Conservation (phyloP, 2,797 vertebrate species). For the Carcharodon carcharias region DNA sequence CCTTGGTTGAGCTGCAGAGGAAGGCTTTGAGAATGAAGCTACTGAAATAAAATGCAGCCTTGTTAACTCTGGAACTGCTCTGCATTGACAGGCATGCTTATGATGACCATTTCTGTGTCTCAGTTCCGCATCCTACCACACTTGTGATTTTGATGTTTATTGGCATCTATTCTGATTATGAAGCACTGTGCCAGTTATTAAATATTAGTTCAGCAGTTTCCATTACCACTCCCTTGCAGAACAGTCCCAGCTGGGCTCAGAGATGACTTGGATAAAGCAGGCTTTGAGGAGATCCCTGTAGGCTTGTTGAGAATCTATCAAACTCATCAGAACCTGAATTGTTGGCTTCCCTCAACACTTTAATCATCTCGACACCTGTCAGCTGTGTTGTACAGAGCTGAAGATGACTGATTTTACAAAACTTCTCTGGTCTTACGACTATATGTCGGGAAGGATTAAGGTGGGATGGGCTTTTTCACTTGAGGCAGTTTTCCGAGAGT, state of each 20-base stretch:
- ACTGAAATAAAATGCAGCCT: not conserved
- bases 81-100: not conserved
- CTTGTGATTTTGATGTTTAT: not conserved
- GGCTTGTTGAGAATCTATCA: constrained; percentile 16
- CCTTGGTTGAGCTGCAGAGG: not conserved
- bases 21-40: no score
- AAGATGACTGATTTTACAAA: not conserved
- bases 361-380: constrained; percentile 19
- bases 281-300: not conserved
- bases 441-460: not conserved
- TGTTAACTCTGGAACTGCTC: not conserved
- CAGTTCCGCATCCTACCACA: not conserved
- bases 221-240: not conserved
- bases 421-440: not conserved
- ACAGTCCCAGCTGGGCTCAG: not conserved
- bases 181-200: constrained; percentile 1
- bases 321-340: constrained; percentile 17
- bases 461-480: not conserved
- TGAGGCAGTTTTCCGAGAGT: not conserved
- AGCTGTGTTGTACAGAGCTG: not conserved
- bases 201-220: constrained; percentile 25
- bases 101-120: not conserved
- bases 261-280: not conserved
- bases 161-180: not conserved
- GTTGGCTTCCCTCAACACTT: not conserved